Base-by-base conservation (phyloP, 2,797 vertebrate species). In the Schizopygopsis malacanthus region DNA sequence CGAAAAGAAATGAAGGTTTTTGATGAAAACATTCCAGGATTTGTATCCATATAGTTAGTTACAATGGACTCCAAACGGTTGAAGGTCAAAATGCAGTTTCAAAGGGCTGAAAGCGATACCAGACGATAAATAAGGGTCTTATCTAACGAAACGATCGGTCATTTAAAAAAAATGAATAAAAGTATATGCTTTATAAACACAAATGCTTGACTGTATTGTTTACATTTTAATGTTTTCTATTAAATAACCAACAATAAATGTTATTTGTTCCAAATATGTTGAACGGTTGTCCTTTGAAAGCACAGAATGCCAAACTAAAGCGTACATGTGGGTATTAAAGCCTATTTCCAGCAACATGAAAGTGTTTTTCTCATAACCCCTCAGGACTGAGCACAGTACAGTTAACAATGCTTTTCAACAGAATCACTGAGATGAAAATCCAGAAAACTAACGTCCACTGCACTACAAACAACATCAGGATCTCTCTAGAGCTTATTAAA, bases 281-380 rank as follows among this genome's bases (percentile, higher is more conserved):
- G 37, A 59, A 41, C 52, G n/a, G 37, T 15, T 45, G 37, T 15
- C 39, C 13, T 41, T 6, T 11, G 39, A 79, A 61, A 4, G 54
- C 37, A 43, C 52, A 61, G 13, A 43, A 61, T 61, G 22, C 7
- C 20, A n/a, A 59, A 59, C 22, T 41, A 59, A 22, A 20, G 28
- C 1, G 1, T 79, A 16, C 41, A 18, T 47, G 41, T 65, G 59
- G 59, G 25, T 45, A 79, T 65, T 45, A 65, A 80, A 65, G n/a
- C n/a, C 20, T 45, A 63, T 79, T 61, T 79, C 77, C 76, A 11
- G 61, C 41, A 28, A 28, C 41, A 13, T 50, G 43, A 80, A 79
- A 79, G 77, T 0, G 4, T 18, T 59, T 33, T 78, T 59, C 52
- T 16, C 39, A 18, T 8, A 63, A 65, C 45, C 59, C 78, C 61